Evolutionary conservation across 1,140 invertebrate genomes (phyloP).

Genomic region (Drosophila mayri): DNA sequence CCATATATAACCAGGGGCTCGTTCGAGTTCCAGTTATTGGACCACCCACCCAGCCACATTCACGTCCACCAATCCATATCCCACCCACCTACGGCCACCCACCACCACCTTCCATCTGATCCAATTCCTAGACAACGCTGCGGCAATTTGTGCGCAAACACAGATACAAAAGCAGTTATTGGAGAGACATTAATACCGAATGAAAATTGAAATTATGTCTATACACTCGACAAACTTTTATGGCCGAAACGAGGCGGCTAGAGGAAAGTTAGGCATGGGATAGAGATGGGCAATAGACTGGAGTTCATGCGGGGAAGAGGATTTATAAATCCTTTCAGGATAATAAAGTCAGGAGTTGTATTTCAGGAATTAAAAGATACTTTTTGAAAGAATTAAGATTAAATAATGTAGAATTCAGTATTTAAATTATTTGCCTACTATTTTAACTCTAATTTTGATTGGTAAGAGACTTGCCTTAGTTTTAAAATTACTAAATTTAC

Average conservation of each 20-base stretch:
- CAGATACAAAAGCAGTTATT: conserved; percentile 36
- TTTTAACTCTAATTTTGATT: too few relatives aligned
- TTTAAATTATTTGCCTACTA: too few relatives aligned
- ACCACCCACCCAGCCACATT: conserved; percentile 4
- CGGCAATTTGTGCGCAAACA: conserved; percentile 65
- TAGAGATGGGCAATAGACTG: background rate
- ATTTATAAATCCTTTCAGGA: background rate
- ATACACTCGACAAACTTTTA: conserved; percentile 69
- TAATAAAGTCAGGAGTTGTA: background rate
- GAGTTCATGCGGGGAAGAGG: conserved; percentile 5
- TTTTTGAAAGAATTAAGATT: background rate
- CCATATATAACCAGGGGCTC: conserved; percentile 64
- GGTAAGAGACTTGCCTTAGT: too few relatives aligned
- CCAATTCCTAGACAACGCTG: conserved; percentile 60
- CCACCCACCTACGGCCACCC: background rate
- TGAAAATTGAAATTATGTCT: conserved; percentile 84
- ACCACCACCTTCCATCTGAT: conserved; percentile 11
- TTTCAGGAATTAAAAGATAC: background rate
- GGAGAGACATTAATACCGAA: conserved; percentile 72
- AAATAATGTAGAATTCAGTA: background rate
- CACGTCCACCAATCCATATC: background rate
- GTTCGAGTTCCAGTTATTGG: conserved; percentile 9
- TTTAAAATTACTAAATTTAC: too few relatives aligned
- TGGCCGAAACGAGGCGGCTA: conserved; percentile 13
- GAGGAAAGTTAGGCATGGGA: conserved; percentile 15